phyloP scores from a whole-genome alignment of 2,888 invertebrate species.

The Apeira syringaria region DNA sequence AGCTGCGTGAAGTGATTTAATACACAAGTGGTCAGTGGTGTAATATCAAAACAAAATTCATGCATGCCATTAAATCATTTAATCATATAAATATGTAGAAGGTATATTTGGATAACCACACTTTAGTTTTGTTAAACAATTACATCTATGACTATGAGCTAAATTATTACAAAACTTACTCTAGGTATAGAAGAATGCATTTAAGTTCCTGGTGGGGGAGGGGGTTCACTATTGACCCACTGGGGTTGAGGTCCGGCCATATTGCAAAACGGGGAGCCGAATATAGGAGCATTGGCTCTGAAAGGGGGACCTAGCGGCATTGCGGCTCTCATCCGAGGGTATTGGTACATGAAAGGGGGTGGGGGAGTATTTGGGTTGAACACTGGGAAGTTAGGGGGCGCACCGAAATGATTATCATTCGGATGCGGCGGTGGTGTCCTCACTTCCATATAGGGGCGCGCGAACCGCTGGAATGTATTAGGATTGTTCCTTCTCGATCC shows the following conservation, averaged over 20 bases:
- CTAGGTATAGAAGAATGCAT: constrained; percentile 22
- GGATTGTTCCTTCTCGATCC: constrained; percentile 52
- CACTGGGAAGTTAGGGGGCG: constrained; percentile 49
- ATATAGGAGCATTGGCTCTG: constrained; percentile 48
- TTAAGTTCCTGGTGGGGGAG: constrained; percentile 74
- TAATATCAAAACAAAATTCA: constrained; percentile 17
- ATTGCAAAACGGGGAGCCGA: constrained; percentile 53
- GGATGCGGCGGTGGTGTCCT: constrained; percentile 52
- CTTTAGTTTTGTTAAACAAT: constrained; percentile 69
- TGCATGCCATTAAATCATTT: constrained; percentile 60
- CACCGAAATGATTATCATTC: constrained; percentile 31
- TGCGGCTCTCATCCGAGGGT: constrained; percentile 45
- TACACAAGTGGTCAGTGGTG: no score
- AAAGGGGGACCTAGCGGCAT: constrained; percentile 44
- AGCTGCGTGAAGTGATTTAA: no score
- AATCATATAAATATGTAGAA: constrained; percentile 74
- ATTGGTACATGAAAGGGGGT: constrained; percentile 52
- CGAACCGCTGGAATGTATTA: constrained; percentile 44
- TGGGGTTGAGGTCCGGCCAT: constrained; percentile 51
- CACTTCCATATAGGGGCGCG: constrained; percentile 47
- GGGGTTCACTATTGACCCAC: constrained; percentile 59
- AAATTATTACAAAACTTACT: constrained; percentile 33
- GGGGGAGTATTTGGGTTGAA: constrained; percentile 36
- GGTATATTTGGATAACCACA: constrained; percentile 75
- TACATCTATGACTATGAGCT: constrained; percentile 31